Evolutionary conservation across 2,888 invertebrate species (phyloP).

Genomic region (Synergus laeviventris): DNA sequence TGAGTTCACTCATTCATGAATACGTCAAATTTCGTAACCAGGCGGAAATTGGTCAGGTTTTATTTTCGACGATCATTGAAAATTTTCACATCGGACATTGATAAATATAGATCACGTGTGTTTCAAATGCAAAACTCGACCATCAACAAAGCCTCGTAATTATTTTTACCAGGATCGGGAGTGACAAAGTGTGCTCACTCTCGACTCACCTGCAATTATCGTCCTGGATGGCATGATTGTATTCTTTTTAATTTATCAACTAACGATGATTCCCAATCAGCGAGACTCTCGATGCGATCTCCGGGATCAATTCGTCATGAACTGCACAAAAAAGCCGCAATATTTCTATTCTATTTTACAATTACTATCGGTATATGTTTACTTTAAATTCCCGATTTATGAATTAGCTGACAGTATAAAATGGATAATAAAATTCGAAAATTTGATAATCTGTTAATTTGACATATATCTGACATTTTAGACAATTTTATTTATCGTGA

Average conservation of each 20-base stretch:
- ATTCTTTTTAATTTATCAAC: constrained; percentile 56
- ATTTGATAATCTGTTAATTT: too few species aligned
- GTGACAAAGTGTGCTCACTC: constrained; percentile 58
- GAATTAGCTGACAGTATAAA: too few species aligned
- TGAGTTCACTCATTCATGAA: too few species aligned
- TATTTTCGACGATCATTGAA: not conserved
- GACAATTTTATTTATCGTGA: too few species aligned
- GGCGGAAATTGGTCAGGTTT: not conserved
- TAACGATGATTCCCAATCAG: constrained; percentile 45
- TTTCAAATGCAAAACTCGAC: constrained; percentile 50
- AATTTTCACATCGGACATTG: not conserved
- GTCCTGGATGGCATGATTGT: constrained; percentile 49
- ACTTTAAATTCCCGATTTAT: too few species aligned
- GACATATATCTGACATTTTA: too few species aligned
- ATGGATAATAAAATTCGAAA: too few species aligned
- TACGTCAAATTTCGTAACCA: too few species aligned
- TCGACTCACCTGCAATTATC: constrained; percentile 57
- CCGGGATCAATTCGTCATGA: constrained; percentile 4
- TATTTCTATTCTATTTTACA: not conserved
- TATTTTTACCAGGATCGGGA: constrained; percentile 55
- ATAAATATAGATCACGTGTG: not conserved
- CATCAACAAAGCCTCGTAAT: constrained; percentile 46
- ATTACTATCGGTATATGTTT: not conserved
- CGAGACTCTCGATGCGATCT: constrained; percentile 19
- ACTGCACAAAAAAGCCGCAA: constrained; percentile 7